A percentile compares a stretch with the other conserved stretches of the same genome.
Evolutionary conservation across 2,797 vertebrate genomes (phyloP).

Genomic region (Crenichthys baileyi): DNA sequence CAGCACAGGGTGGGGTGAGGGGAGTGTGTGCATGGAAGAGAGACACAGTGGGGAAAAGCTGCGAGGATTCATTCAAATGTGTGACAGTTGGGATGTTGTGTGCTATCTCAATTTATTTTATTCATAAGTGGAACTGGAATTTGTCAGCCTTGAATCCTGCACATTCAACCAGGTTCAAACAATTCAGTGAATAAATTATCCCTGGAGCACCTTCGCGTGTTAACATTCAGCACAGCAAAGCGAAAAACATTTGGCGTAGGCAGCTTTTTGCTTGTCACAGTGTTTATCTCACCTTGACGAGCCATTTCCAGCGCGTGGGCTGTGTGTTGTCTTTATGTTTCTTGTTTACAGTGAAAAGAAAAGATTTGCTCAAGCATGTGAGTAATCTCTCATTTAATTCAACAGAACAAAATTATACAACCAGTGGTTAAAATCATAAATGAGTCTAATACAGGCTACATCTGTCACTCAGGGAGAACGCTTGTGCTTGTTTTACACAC

Average conservation of each 20-base stretch:
- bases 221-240: background rate
- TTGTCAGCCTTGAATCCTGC: constrained; percentile 7
- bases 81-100: constrained; percentile 4
- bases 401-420: constrained; percentile 78
- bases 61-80: constrained; percentile 18
- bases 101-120: constrained; percentile 3
- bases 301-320: constrained; percentile 5
- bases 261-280: background rate
- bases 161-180: constrained; percentile 7
- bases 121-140: constrained; percentile 11
- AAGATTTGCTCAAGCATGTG: constrained; percentile 46
- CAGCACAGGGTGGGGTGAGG: constrained; percentile 33
- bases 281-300: constrained; percentile 19
- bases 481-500: constrained; percentile 79
- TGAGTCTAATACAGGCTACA: constrained; percentile 60
- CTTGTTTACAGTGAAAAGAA: constrained; percentile 40
- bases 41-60: constrained; percentile 8
- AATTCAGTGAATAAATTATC: constrained; percentile 3
- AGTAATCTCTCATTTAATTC: constrained; percentile 75
- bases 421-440: constrained; percentile 70
- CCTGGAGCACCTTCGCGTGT: constrained; percentile 2
- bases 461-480: constrained; percentile 62
- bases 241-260: background rate
- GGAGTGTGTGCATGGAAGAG: background rate
- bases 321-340: constrained; percentile 5